A percentile compares a stretch with the other conserved stretches of the same genome.
phyloP scores from a whole-genome alignment of 2,888 invertebrate genomes.

The Germaria angustata region DNA sequence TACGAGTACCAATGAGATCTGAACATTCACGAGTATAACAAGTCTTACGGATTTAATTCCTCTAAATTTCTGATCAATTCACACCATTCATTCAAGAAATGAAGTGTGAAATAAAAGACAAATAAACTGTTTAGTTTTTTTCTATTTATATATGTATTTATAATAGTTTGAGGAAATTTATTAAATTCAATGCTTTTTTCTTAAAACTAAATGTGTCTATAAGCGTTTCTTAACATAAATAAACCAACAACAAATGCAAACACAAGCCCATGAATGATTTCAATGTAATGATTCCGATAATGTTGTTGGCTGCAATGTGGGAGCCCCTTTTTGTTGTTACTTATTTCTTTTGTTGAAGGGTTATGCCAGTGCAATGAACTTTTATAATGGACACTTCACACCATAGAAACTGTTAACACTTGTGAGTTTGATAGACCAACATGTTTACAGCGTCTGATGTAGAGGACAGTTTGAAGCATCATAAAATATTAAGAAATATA shows the following conservation, averaged over 20 bases:
- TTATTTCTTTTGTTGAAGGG: slow-evolving; percentile 50
- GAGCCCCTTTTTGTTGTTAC: slow-evolving; percentile 3
- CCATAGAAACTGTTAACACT: slow-evolving; percentile 30
- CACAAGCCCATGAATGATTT: slow-evolving; percentile 3
- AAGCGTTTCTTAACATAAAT: slow-evolving; percentile 9
- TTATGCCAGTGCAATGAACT: slow-evolving; percentile 60
- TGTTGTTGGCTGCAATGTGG: slow-evolving; percentile 13
- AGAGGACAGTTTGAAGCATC: slow-evolving; percentile 52
- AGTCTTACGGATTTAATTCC: slow-evolving; percentile 4
- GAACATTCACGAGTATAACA: too few relatives aligned
- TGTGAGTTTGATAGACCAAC: slow-evolving; percentile 5
- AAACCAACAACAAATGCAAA: not conserved
- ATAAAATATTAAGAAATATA: slow-evolving; percentile 45
- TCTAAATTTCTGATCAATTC: not conserved
- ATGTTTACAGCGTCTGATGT: slow-evolving; percentile 2
- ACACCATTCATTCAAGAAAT: slow-evolving; percentile 1
- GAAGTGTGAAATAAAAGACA: slow-evolving; percentile 51
- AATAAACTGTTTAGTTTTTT: slow-evolving; percentile 10
- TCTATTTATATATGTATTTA: slow-evolving; percentile 12
- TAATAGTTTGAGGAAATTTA: slow-evolving; percentile 35
- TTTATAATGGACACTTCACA: slow-evolving; percentile 35
- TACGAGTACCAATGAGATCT: too few relatives aligned
- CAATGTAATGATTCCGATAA: slow-evolving; percentile 14
- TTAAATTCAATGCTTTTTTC: slow-evolving; percentile 35
- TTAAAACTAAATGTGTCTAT: not conserved